Evolutionary conservation across 2,797 vertebrate genomes (phyloP), one percentile per base, ranked within the genome.

Genomic region (Ctenopoma multispine): DNA sequence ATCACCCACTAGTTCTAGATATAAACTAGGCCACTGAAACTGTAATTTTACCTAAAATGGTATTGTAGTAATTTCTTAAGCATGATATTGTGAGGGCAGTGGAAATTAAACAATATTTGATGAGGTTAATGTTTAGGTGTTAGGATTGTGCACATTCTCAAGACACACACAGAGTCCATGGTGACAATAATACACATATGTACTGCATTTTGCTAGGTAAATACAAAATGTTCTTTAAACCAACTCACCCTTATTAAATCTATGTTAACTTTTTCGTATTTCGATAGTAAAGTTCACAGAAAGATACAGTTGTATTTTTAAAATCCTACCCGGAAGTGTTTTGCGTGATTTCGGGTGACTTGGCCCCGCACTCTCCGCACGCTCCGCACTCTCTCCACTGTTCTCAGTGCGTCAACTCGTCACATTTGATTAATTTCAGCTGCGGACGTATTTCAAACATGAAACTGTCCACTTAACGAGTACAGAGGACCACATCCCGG

Each of bases 401-500:
- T 2, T 56, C 13, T 54, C 34, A 10, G 46, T 50, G 57, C 29
- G 58, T 75, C 40, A 62, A 44, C 48, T 83, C 68, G 3, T 78
- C 55, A 64, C 2, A 9, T 50, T 8, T 31, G 68, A 81, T 81
- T 49, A 1, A 5, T 21, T 40, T 65, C 78, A 85, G 82, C 79
- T 75, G 80, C 56, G 68, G 5, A 7, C n/a, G 2, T 7, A 3
- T 49, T 20, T 10, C 5, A 13, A 1, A 27, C 9, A 7, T 3
- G 20, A 5, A 23, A 12, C 24, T 1, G 14, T 18, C 7, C 10
- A 9, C 2, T 21, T 44, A 15, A 24, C 31, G 0, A 1, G 7
- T 8, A 0, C 0, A 1, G 4, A 4, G 6, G 14, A 14, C 0
- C 49, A 12, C 7, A 4, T 11, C 5, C 20, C 0, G 10, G 7